Conservation (phyloP, 1,140 invertebrate species). For the Diabrotica undecimpunctata region DNA sequence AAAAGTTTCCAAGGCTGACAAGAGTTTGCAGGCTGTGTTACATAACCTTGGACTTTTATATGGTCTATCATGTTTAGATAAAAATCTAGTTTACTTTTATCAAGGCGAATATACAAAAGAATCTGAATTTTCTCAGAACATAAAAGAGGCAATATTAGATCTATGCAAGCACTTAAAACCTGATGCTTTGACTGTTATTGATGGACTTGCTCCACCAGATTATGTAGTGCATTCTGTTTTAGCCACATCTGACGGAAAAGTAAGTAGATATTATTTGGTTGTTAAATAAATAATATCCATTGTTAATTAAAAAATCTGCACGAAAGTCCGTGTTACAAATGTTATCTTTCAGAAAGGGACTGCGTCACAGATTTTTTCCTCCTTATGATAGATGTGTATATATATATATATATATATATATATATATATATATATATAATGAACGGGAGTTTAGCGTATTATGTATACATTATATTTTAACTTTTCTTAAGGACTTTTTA, state of each 20-base stretch:
- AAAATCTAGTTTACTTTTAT: conserved; percentile 58
- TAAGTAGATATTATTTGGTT: conserved; percentile 44
- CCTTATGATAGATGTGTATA: too few species aligned
- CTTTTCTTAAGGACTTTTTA: too few species aligned
- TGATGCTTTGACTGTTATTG: conserved; percentile 74
- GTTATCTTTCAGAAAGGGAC: too few species aligned
- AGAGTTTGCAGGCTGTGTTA: conserved; percentile 53
- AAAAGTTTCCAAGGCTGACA: conserved; percentile 48
- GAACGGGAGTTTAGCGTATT: too few species aligned
- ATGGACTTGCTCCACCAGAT: conserved; percentile 84
- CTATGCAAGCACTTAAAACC: conserved; percentile 69
- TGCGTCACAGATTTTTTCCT: too few species aligned
- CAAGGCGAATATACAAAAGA: conserved; percentile 37
- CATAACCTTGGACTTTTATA: conserved; percentile 66
- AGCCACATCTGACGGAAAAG: conserved; percentile 79
- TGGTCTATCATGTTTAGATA: conserved; percentile 68
- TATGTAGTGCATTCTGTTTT: conserved; percentile 81
- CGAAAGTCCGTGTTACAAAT: conserved; percentile 12
- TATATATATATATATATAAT: too few species aligned
- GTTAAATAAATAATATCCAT: neutral
- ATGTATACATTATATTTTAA: too few species aligned
- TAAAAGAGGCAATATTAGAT: conserved; percentile 63
- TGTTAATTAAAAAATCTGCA: neutral
- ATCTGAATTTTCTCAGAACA: conserved; percentile 50
- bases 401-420: too few species aligned